Base-by-base conservation (phyloP, 2,113 vertebrate genomes). In the Crotalus viridis region DNA sequence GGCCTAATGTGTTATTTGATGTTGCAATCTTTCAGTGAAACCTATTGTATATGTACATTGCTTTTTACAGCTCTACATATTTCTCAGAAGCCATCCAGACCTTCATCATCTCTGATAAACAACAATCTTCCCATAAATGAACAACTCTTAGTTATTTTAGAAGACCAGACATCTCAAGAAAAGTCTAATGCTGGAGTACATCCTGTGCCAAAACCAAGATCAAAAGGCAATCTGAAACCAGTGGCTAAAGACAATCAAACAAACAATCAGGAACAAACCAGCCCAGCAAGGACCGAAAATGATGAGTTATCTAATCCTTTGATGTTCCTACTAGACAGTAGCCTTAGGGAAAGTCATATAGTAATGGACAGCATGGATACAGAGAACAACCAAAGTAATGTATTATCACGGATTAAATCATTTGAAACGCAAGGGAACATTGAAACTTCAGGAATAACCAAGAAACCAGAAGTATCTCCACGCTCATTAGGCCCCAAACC, bases 181-280 rank as follows among this genome's bases (percentile, higher is more conserved):
- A 96, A 97, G 87, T 91, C 96, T 92, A 96, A 0, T 97, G 96
- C 95, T 97, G 94, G 93, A 94, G 96, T 93, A 97, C 97, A 94
- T 87, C 99, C 99, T 10, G 97, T 98, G 94, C 99, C 99, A 96
- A 98, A 97, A 94, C 99, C 99, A 95, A 98, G 99, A 94, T 98
- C 97, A 90, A 99, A 98, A 97, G 92, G 94, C 94, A 96, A 96
- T 96, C 98, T 98, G 94, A 98, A 97, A 95, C 94, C 95, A 55
- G 56, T 96, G 81, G 89, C 95, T 96, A 97, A 96, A 96, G 97
- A 98, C 92, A 96, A 91, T 91, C 97, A 97, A 94, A 95, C 97
- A 95, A 96, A 93, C 48, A 94, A 92, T 95, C 95, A 91, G 93
- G 97, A 95, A 87, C 96, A 96, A 95, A 89, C 89, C 86, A 95